phyloP scores from a whole-genome alignment of 2,113 vertebrate genomes.

The Grus americana region DNA sequence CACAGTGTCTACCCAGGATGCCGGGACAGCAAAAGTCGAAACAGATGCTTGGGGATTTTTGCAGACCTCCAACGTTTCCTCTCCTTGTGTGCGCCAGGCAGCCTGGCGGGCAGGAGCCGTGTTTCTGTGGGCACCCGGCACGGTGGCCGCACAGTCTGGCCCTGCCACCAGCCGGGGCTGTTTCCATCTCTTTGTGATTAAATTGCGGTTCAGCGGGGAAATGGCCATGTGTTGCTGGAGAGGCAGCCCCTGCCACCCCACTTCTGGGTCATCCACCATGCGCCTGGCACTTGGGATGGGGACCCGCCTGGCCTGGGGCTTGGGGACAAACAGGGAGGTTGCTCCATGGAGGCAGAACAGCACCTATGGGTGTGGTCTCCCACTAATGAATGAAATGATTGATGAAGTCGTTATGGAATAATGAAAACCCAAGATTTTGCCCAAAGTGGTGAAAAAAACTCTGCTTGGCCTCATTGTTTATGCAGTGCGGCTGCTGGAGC shows the following conservation, averaged over 20 bases:
- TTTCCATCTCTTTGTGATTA: not conserved
- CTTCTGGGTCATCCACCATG: not conserved
- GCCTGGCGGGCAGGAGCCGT: not conserved
- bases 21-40: not conserved
- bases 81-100: not conserved
- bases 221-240: not conserved
- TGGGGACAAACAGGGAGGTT: not conserved
- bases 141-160: accelerated
- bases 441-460: not conserved
- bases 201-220: not conserved
- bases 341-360: not conserved
- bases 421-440: not conserved
- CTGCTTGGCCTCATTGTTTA: not conserved
- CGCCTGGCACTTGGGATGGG: not conserved
- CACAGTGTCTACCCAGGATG: not conserved
- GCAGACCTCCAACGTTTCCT: not conserved
- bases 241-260: not conserved
- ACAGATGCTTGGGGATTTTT: not conserved
- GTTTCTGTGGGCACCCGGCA: not conserved
- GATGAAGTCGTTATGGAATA: not conserved
- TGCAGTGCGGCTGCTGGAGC: not conserved
- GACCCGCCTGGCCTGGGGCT: not conserved
- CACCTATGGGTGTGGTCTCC: not conserved
- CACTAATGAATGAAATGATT: not conserved
- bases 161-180: not conserved